Percentiles rank a stretch among this genome's conserved stretches.
These are phyloP conservation scores for Baccha elongata DNA, from an alignment of 2,888 invertebrate genomes.

Conservation along the genomic window DNA sequence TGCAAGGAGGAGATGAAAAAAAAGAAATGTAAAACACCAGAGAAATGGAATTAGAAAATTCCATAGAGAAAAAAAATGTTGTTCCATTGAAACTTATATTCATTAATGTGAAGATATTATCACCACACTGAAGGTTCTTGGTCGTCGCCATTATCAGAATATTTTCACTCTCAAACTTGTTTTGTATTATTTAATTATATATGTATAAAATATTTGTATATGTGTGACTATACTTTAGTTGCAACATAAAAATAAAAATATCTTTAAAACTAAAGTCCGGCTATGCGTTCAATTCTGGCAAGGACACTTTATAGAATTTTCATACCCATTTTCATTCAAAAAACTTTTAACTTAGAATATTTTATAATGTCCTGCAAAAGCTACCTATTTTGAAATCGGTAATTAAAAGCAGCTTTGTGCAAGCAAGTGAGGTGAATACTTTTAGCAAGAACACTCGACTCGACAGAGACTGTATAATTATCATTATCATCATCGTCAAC, in stretches of 20 bases:
- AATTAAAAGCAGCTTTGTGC: slow-evolving; percentile 40
- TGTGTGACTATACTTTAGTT: background rate
- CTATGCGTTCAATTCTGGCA: slow-evolving; percentile 5
- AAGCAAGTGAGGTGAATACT: background rate
- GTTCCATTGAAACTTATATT: slow-evolving; percentile 60
- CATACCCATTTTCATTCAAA: background rate
- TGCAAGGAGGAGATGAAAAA: slow-evolving; percentile 16
- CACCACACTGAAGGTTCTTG: slow-evolving; percentile 28
- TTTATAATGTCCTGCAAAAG: background rate
- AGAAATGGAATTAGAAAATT: slow-evolving; percentile 49
- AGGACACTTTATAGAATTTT: slow-evolving; percentile 10
- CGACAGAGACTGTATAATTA: slow-evolving; percentile 33
- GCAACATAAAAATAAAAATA: slow-evolving; percentile 11
- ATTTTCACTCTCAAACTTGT: slow-evolving; percentile 26
- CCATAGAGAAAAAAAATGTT: slow-evolving; percentile 17
- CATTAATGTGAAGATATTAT: slow-evolving; percentile 64
- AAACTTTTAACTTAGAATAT: background rate
- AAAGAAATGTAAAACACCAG: slow-evolving; percentile 37
- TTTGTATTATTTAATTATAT: background rate
- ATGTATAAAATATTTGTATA: background rate
- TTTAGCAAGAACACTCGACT: slow-evolving; percentile 6
- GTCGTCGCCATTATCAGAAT: slow-evolving; percentile 48
- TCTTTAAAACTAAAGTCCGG: background rate
- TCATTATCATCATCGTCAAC: slow-evolving; percentile 24
- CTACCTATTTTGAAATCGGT: slow-evolving; percentile 22